These are phyloP conservation scores for Drosophila biarmipes DNA, from an alignment of 1,140 invertebrate species.

Conservation along the genomic window DNA sequence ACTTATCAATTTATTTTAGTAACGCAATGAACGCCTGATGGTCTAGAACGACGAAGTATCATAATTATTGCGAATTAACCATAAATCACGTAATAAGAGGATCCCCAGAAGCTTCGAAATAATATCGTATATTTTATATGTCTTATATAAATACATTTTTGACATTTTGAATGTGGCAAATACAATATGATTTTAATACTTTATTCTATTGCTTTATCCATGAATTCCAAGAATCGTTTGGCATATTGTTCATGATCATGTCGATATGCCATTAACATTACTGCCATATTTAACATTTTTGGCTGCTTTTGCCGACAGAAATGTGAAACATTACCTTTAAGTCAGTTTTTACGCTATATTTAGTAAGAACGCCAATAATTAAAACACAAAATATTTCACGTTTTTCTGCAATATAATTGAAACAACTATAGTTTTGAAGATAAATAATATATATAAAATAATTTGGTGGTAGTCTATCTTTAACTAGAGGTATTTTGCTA, in stretches of 20 bases:
- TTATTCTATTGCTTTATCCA: constrained; percentile 95
- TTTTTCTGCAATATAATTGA: constrained; percentile 81
- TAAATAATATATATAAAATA: no score
- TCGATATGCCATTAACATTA: constrained; percentile 98
- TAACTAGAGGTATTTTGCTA: no score
- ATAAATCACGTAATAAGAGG: not conserved
- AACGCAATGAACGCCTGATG: not conserved
- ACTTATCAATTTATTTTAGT: not conserved
- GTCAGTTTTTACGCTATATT: constrained; percentile 97
- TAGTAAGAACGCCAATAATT: constrained; percentile 98
- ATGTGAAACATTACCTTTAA: constrained; percentile 22
- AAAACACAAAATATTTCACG: constrained; percentile 99
- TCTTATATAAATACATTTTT: constrained; percentile 53
- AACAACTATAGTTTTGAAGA: not conserved
- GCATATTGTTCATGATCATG: constrained; percentile 99
- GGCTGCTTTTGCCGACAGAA: constrained; percentile 94
- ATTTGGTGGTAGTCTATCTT: no score
- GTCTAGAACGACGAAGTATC: not conserved
- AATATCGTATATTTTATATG: constrained; percentile 40
- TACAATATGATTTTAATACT: constrained; percentile 44
- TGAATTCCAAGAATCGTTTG: constrained; percentile 98
- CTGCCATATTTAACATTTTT: constrained; percentile 99
- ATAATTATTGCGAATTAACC: not conserved
- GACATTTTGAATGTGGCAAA: constrained; percentile 67
- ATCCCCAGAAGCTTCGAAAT: constrained; percentile 4